Evolutionary conservation across 30 jellyfish, hydroid and myxozoan species (phyloP).

Genomic region (Chrysaora quinquecirrha): DNA sequence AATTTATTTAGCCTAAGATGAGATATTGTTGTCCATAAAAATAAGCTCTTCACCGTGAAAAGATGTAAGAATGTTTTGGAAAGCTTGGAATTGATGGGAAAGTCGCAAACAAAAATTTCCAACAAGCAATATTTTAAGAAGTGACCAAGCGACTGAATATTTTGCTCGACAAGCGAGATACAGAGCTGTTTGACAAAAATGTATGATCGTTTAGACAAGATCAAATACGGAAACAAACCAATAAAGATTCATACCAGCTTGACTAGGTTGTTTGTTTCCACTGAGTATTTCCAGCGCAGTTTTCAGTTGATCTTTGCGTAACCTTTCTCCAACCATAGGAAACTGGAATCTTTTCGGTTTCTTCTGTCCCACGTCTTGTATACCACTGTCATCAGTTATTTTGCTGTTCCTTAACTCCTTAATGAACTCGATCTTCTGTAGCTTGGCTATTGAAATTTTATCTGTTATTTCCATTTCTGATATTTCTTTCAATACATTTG

Average conservation of each 20-base stretch:
- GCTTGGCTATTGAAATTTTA: background rate
- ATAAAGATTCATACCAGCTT: background rate
- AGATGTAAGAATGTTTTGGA: too few relatives aligned
- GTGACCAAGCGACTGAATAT: too few relatives aligned
- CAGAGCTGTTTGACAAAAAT: too few relatives aligned
- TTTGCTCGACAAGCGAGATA: too few relatives aligned
- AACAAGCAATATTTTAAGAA: too few relatives aligned
- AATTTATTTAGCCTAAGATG: too few relatives aligned
- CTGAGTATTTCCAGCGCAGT: background rate
- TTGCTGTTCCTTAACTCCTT: slow-evolving; percentile 4
- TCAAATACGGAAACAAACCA: background rate
- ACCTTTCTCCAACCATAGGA: background rate
- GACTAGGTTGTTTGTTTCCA: background rate
- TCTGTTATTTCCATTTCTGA: slow-evolving; percentile 1
- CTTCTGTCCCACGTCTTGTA: background rate
- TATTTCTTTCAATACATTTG: background rate
- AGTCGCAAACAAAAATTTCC: too few relatives aligned
- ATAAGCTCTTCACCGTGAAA: too few relatives aligned
- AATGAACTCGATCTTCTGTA: slow-evolving; percentile 33
- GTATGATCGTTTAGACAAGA: too few relatives aligned
- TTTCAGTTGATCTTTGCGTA: background rate
- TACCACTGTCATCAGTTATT: background rate
- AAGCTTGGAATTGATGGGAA: too few relatives aligned
- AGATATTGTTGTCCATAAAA: too few relatives aligned
- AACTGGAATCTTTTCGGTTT: background rate